These are phyloP conservation scores for Samia ricini DNA, from an alignment of 1,140 invertebrate species.

Conservation along the genomic window DNA sequence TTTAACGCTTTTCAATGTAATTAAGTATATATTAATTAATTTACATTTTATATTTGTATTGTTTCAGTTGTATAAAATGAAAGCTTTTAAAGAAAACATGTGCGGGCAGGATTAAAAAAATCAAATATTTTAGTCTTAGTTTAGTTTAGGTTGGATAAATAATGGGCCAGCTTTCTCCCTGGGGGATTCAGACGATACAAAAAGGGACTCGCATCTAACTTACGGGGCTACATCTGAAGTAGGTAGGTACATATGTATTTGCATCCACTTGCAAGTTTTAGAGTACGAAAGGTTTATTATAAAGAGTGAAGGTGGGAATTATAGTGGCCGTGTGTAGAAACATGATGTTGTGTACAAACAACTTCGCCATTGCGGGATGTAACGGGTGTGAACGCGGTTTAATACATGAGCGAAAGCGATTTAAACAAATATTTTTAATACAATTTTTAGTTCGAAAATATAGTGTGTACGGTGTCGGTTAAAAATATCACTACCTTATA, in stretches of 20 bases:
- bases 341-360: conserved; percentile 34
- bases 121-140: no score
- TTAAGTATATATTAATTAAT: no score
- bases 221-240: conserved; percentile 15
- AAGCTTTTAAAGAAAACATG: no score
- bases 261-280: conserved; percentile 24
- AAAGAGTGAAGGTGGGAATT: conserved; percentile 48
- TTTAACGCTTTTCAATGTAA: no score
- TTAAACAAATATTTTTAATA: conserved; percentile 3
- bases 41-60: no score
- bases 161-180: not conserved
- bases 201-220: conserved; percentile 10
- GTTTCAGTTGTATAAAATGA: no score
- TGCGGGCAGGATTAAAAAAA: no score
- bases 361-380: conserved; percentile 27
- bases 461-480: no score
- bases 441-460: no score
- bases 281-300: conserved; percentile 28
- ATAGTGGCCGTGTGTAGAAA: conserved; percentile 39
- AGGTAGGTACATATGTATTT: no score
- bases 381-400: not conserved
- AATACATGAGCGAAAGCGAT: conserved; percentile 10
- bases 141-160: no score
- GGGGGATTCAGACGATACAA: conserved; percentile 26
- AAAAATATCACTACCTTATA: no score